Conservation (phyloP, 1,140 invertebrate species). For the Acromyrmex heyeri region DNA sequence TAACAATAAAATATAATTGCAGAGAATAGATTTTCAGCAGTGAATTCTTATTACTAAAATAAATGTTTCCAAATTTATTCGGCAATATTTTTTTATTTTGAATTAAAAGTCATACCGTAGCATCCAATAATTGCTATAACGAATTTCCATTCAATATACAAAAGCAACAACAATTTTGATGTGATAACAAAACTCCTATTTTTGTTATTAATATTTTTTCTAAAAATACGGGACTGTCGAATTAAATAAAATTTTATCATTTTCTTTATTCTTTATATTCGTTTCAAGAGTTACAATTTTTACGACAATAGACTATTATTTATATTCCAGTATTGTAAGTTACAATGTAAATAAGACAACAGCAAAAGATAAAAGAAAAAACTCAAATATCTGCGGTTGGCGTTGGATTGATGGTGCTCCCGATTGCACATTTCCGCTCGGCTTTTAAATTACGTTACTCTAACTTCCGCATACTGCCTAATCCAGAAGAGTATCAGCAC, state of each 20-base stretch:
- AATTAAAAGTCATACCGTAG: neutral
- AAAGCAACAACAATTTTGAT: neutral
- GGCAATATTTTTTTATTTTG: neutral
- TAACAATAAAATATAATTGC: neutral
- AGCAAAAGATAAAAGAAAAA: neutral
- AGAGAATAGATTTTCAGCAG: neutral
- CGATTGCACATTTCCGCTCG: neutral
- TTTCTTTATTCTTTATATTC: neutral
- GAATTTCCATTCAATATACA: neutral
- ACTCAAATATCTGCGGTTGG: neutral
- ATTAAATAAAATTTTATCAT: neutral
- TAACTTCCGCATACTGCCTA: slow-evolving; percentile 13
- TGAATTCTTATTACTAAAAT: neutral
- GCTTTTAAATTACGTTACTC: neutral
- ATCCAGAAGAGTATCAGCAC: neutral
- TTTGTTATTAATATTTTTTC: neutral
- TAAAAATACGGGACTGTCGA: neutral
- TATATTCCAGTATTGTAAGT: no score
- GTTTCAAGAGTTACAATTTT: neutral
- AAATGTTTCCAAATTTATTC: neutral
- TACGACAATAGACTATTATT: neutral
- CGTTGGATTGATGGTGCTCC: slow-evolving; percentile 4
- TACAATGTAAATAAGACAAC: neutral
- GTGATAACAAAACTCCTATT: neutral
- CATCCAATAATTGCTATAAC: neutral